Conservation (phyloP, 2,113 vertebrate genomes). For the Nestor notabilis region DNA sequence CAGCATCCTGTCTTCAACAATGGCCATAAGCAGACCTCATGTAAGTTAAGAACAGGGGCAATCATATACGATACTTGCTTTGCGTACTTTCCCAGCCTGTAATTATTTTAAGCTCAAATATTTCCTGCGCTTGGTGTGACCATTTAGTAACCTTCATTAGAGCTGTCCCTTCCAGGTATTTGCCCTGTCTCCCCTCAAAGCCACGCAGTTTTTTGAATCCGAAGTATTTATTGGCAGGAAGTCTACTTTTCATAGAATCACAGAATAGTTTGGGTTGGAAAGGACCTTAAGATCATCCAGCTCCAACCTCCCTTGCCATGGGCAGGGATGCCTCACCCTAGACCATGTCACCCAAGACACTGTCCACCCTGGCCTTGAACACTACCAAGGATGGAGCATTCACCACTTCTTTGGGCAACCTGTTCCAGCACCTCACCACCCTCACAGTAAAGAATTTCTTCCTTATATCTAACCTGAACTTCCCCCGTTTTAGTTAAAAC, state of each 20-base stretch:
- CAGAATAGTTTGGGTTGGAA: background rate
- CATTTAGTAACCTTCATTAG: background rate
- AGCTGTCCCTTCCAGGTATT: background rate
- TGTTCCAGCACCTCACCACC: background rate
- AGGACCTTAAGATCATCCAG: background rate
- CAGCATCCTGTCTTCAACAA: constrained; percentile 22
- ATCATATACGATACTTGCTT: background rate
- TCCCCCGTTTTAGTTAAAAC: background rate
- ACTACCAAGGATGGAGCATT: background rate
- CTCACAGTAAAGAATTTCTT: background rate
- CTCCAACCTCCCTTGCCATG: background rate
- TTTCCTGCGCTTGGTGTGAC: background rate
- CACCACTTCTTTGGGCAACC: background rate
- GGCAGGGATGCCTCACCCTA: background rate
- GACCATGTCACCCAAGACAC: background rate
- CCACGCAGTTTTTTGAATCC: background rate
- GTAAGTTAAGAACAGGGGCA: background rate
- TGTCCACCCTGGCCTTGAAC: background rate
- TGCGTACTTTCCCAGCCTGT: background rate
- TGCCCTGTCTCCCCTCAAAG: background rate
- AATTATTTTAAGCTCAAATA: constrained; percentile 15
- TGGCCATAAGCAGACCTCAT: background rate
- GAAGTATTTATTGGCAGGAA: background rate
- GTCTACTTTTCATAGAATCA: background rate
- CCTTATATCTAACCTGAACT: background rate